phyloP scores from a whole-genome alignment of 2,113 vertebrate species.

The Petroica traversi region DNA sequence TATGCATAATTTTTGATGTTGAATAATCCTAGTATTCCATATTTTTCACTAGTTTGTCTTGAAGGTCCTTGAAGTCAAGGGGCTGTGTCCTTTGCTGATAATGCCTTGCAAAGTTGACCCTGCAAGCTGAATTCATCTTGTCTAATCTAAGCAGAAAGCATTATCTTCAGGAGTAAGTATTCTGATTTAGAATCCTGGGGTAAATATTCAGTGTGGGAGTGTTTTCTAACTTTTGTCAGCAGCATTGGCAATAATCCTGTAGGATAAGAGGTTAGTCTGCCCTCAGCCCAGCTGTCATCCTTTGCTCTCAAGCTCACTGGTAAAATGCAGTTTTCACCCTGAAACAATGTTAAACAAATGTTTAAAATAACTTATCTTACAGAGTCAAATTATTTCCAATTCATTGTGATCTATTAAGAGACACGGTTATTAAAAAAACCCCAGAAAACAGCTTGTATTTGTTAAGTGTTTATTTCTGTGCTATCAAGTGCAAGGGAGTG shows the following conservation, averaged over 20 bases:
- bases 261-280: not conserved
- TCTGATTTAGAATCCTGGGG: not conserved
- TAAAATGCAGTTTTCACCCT: not conserved
- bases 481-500: not conserved
- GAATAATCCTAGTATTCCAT: not conserved
- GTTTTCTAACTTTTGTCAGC: not conserved
- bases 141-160: not conserved
- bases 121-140: not conserved
- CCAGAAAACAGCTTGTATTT: constrained; percentile 1
- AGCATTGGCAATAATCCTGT: not conserved
- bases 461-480: not conserved
- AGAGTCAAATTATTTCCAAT: not conserved
- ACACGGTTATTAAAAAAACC: not conserved
- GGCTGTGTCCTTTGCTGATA: not conserved
- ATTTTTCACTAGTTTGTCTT: not conserved
- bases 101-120: not conserved
- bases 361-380: not conserved
- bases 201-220: not conserved
- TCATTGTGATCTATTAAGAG: not conserved
- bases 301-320: not conserved
- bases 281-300: not conserved
- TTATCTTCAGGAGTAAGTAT: not conserved
- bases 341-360: not conserved
- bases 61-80: not conserved
- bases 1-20: not conserved